phyloP scores from a whole-genome alignment of 2,888 invertebrate genomes.

The Rotaria socialis region DNA sequence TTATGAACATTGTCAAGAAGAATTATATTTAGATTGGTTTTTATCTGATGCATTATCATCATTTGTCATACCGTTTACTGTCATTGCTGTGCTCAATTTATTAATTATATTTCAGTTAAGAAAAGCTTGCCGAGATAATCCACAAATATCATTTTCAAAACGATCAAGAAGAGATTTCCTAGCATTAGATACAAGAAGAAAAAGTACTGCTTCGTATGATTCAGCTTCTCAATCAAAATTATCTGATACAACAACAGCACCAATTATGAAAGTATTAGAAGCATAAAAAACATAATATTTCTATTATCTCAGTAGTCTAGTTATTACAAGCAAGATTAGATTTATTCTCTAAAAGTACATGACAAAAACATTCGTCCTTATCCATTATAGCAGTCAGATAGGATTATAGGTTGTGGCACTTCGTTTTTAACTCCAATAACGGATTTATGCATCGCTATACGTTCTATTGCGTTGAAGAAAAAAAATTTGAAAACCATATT shows the following conservation, averaged over 20 bases:
- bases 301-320: too few species aligned
- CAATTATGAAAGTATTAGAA: not conserved
- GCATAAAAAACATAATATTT: too few species aligned
- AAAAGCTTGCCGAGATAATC: not conserved
- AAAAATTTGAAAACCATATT: too few species aligned
- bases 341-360: too few species aligned
- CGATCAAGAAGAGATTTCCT: not conserved
- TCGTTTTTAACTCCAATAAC: too few species aligned
- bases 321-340: too few species aligned
- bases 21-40: slow-evolving; percentile 11
- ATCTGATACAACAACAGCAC: not conserved
- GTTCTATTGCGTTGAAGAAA: too few species aligned
- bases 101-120: slow-evolving; percentile 6
- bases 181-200: not conserved
- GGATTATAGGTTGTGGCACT: too few species aligned
- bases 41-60: slow-evolving; percentile 15
- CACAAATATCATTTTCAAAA: not conserved
- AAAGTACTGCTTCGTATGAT: not conserved
- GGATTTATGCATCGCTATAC: too few species aligned
- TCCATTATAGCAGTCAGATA: too few species aligned
- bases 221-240: not conserved
- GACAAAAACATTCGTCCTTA: too few species aligned
- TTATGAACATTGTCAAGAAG: not conserved
- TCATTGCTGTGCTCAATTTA: slow-evolving; percentile 15
- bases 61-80: not conserved